Percentiles rank a stretch among this genome's conserved stretches.
phyloP scores from a whole-genome alignment of 2,888 invertebrate genomes.

The Atrina japonica region DNA sequence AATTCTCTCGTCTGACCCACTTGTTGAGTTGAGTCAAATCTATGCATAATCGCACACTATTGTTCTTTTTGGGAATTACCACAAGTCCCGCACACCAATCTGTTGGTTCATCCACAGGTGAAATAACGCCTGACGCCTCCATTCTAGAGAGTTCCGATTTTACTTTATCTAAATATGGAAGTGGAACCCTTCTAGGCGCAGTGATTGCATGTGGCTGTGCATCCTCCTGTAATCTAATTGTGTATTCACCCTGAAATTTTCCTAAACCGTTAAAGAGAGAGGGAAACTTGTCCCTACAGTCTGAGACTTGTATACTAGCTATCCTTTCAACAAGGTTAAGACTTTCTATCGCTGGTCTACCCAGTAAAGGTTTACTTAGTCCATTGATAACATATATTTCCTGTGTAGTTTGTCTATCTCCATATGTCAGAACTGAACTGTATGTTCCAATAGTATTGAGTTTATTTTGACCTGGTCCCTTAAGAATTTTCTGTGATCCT shows the following conservation, averaged over 20 bases:
- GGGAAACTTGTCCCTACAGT: conserved; percentile 15
- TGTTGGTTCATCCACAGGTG: conserved; percentile 45
- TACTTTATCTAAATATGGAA: conserved; percentile 70
- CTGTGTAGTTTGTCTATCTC: conserved; percentile 9
- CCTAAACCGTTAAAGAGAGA: conserved; percentile 41
- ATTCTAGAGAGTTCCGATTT: conserved; percentile 70
- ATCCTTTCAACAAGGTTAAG: too few species aligned
- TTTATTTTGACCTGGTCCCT: conserved; percentile 27
- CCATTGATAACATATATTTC: conserved; percentile 34
- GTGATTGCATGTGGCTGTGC: conserved; percentile 65
- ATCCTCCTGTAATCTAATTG: conserved; percentile 41
- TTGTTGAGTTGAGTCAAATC: conserved; percentile 48
- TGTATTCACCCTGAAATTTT: conserved; percentile 44
- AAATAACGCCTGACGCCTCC: conserved; percentile 46
- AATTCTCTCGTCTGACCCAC: conserved; percentile 39
- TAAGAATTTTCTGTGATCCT: conserved; percentile 13
- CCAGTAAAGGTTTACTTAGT: conserved; percentile 29
- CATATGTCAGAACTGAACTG: neutral
- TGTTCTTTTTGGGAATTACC: conserved; percentile 46
- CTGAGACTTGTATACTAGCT: neutral
- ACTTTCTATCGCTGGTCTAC: conserved; percentile 37
- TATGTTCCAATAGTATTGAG: conserved; percentile 20
- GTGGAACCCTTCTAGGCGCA: conserved; percentile 69
- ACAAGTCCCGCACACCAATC: conserved; percentile 48
- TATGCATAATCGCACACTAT: conserved; percentile 40